These are phyloP conservation scores for Spinibarbus caldwelli DNA, from an alignment of 2,797 vertebrate genomes.

Conservation along the genomic window DNA sequence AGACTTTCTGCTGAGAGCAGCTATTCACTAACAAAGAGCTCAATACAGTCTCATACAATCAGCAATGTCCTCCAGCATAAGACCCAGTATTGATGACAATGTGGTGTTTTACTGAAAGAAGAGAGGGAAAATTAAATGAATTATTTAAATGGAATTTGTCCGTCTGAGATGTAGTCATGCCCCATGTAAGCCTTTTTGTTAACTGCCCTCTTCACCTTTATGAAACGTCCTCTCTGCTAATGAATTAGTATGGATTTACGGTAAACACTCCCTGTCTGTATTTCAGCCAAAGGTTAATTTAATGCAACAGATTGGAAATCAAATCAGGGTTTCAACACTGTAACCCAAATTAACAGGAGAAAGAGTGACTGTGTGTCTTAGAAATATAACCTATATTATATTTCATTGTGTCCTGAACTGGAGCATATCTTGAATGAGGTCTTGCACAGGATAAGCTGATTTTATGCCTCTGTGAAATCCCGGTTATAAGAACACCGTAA, in stretches of 20 bases:
- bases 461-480: conserved; percentile 25
- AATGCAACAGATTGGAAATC: conserved; percentile 16
- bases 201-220: conserved; percentile 33
- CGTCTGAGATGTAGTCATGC: conserved; percentile 1
- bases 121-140: conserved; percentile 13
- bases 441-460: conserved; percentile 22
- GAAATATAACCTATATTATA: conserved; percentile 3
- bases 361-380: neutral
- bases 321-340: conserved; percentile 17
- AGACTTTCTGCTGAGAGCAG: conserved; percentile 61
- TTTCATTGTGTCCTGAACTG: conserved; percentile 10
- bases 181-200: conserved; percentile 21
- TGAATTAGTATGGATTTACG: conserved; percentile 42
- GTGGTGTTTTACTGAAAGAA: conserved; percentile 28
- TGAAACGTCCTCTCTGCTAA: conserved; percentile 14
- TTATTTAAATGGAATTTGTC: conserved; percentile 32
- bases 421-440: conserved; percentile 24
- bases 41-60: conserved; percentile 57
- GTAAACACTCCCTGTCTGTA: conserved; percentile 10
- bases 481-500: neutral
- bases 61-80: conserved; percentile 27
- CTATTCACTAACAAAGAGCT: conserved; percentile 61
- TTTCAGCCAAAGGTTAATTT: conserved; percentile 23
- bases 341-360: conserved; percentile 8
- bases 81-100: conserved; percentile 7